phyloP scores from a whole-genome alignment of 23 tunicate species.

The Botrylloides violaceus region DNA sequence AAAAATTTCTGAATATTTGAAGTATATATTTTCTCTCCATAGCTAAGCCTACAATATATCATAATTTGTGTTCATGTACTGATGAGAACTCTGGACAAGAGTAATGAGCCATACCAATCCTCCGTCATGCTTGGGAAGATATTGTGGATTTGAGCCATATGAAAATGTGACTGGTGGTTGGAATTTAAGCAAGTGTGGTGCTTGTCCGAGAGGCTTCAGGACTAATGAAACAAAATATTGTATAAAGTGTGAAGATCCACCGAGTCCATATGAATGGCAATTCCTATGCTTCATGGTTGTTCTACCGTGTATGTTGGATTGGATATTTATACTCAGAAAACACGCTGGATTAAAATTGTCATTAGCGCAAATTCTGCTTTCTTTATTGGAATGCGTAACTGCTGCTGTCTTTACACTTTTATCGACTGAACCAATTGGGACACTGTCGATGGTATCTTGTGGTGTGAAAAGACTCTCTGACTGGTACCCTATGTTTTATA shows the following conservation, averaged over 20 bases:
- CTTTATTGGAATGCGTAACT: conserved; percentile 30
- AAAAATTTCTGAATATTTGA: no score
- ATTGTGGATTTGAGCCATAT: conserved; percentile 32
- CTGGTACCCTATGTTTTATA: conserved; percentile 81
- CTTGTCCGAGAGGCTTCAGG: conserved; percentile 64
- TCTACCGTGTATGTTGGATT: conserved; percentile 44
- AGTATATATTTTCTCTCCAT: no score
- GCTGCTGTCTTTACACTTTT: conserved; percentile 34
- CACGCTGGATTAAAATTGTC: conserved; percentile 9
- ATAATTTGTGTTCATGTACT: no score
- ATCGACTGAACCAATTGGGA: conserved; percentile 39
- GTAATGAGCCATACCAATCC: not conserved
- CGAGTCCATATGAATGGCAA: conserved; percentile 37
- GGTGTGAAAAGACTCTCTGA: conserved; percentile 45
- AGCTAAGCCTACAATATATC: no score
- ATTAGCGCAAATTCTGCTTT: conserved; percentile 24
- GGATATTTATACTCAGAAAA: conserved; percentile 42
- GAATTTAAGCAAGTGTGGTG: conserved; percentile 36
- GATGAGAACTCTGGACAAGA: no score
- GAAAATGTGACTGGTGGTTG: not conserved
- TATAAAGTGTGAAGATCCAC: conserved; percentile 30
- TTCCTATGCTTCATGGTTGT: conserved; percentile 72
- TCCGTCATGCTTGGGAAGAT: conserved; percentile 36
- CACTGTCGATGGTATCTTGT: conserved; percentile 38
- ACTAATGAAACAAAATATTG: conserved; percentile 37